Conservation (phyloP, 2,888 invertebrate genomes). For the Gastracanthus pulcherrimus region DNA sequence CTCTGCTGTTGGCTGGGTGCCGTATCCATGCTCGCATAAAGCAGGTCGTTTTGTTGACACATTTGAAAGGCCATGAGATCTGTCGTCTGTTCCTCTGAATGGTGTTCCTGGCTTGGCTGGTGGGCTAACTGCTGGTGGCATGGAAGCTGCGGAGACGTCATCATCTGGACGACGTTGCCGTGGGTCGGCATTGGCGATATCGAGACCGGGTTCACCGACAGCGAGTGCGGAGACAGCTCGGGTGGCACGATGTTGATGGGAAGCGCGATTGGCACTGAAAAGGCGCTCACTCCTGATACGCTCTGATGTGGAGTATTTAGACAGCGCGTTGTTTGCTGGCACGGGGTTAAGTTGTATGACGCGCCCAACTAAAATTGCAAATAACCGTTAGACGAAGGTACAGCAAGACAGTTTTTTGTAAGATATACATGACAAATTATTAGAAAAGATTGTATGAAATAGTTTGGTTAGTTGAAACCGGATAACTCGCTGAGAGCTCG, state of each 20-base stretch:
- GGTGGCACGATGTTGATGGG: conserved; percentile 71
- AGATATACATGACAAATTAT: too few species aligned
- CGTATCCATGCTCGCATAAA: conserved; percentile 69
- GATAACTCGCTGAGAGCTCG: too few species aligned
- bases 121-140: conserved; percentile 61
- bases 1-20: conserved; percentile 66
- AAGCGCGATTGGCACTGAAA: conserved; percentile 69
- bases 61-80: conserved; percentile 71
- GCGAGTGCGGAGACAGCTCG: conserved; percentile 70
- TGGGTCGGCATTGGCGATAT: conserved; percentile 62
- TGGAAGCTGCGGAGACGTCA: conserved; percentile 69
- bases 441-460: too few species aligned
- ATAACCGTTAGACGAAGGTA: too few species aligned
- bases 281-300: conserved; percentile 68
- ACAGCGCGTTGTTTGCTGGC: conserved; percentile 61
- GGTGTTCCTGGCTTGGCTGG: conserved; percentile 62
- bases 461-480: too few species aligned
- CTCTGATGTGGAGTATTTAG: conserved; percentile 41
- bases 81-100: conserved; percentile 61
- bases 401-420: too few species aligned
- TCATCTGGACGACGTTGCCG: conserved; percentile 67
- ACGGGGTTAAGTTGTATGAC: conserved; percentile 66
- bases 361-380: conserved; percentile 65
- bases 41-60: conserved; percentile 68
- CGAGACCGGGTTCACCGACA: conserved; percentile 64